Evolutionary conservation across 2,888 invertebrate species (phyloP), one percentile per base, ranked within the genome.

Genomic region (Eupithecia pulchellata): DNA sequence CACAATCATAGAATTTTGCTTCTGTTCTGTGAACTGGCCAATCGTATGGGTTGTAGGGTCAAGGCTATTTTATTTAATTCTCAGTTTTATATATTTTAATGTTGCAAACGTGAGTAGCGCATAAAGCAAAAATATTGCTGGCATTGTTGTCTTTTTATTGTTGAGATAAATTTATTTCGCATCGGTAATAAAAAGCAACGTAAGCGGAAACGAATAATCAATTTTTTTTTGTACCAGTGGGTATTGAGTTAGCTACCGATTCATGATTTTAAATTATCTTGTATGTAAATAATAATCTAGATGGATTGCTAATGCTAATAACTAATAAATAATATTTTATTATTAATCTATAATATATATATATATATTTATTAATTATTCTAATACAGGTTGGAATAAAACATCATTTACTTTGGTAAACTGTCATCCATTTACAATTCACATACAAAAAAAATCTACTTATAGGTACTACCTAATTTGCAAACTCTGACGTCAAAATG

Each of bases 401-500:
- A 11, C 4, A 25, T 4, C 20, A 11, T 52, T 20, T 52, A 52
- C 25, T 8, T 25, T 3, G 9, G 42, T 47, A 47, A 47, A 20
- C 42, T 25, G 20, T 52, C 4, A 11, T 47, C 9, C 52, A 20
- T 25, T 52, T 52, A 13, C 52, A 52, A 25, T 13, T 52, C 4
- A 13, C 25, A 25, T 25, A 52, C 47, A 47, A 47, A 47, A 52
- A 25, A 25, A 13, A 47, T 8, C 0, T 8, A 2, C n/a, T 20
- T 0, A 2, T 4, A 47, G n/a, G 42, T 47, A 20, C 8, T 32
- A n/a, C 6, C 32, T 32, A 32, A 32, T 32, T 3, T 11, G 3
- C 6, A 52, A 52, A 52, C 52, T 4, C 52, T 60, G 32, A 60
- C 58, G 58, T 60, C 58, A 60, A 1, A n/a, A 57, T n/a, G 58